These are phyloP conservation scores for Hyles vespertilio DNA, from an alignment of 1,140 invertebrate species.

Conservation along the genomic window DNA sequence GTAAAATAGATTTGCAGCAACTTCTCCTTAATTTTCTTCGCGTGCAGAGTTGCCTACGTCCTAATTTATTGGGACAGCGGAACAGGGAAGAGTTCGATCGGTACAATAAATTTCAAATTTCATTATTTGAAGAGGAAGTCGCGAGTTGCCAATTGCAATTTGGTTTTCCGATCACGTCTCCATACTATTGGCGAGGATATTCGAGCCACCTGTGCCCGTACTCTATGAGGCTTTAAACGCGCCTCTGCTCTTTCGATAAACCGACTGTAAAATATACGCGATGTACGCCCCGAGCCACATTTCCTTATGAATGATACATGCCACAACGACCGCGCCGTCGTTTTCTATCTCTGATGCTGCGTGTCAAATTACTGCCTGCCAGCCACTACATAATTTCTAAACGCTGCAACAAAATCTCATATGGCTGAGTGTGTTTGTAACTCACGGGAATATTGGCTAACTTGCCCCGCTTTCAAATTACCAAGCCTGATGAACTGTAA, in stretches of 20 bases:
- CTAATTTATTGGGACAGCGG: constrained; percentile 55
- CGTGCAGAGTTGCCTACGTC: constrained; percentile 31
- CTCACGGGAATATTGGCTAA: too few species aligned
- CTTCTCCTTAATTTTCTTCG: constrained; percentile 33
- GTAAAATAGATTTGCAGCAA: constrained; percentile 26
- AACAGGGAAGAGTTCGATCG: constrained; percentile 55
- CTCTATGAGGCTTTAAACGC: constrained; percentile 72
- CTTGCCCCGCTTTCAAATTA: too few species aligned
- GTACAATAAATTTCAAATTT: constrained; percentile 72
- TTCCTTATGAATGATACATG: constrained; percentile 73
- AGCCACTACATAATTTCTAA: constrained; percentile 48
- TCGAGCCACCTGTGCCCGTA: constrained; percentile 69
- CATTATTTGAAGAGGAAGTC: constrained; percentile 73
- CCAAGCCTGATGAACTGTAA: too few species aligned
- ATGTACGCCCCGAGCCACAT: constrained; percentile 55
- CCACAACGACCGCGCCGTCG: constrained; percentile 35
- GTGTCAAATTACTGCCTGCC: constrained; percentile 33
- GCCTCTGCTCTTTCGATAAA: constrained; percentile 67
- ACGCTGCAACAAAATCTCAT: constrained; percentile 1
- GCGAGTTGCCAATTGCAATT: constrained; percentile 66
- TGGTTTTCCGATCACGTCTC: constrained; percentile 70
- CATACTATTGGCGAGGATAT: constrained; percentile 72
- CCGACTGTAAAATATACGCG: constrained; percentile 71
- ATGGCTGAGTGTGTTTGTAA: too few species aligned
- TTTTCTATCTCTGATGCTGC: constrained; percentile 33